Percentiles rank a stretch among this genome's conserved stretches.
Conservation (phyloP, 2,888 invertebrate species). For the Drosophila subsilvestris region DNA sequence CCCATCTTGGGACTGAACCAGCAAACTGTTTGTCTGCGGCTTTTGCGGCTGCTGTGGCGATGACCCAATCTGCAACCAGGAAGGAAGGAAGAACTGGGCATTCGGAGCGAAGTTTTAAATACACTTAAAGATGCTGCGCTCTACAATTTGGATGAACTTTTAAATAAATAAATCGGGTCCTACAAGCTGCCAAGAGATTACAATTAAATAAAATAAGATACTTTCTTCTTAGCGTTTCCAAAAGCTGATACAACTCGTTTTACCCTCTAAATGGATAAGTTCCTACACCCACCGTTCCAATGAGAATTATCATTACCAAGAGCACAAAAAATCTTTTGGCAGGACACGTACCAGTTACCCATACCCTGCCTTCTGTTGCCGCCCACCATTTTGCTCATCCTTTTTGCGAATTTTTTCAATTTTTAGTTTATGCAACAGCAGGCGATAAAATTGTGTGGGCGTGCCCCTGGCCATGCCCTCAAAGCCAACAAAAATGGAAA, state of each 20-base stretch:
- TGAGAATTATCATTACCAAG: slow-evolving; percentile 54
- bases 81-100: not conserved
- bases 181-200: too few species aligned
- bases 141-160: not conserved
- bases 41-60: slow-evolving; percentile 49
- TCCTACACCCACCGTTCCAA: not conserved
- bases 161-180: too few species aligned
- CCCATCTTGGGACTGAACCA: slow-evolving; percentile 25
- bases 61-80: slow-evolving; percentile 22
- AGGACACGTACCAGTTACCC: slow-evolving; percentile 24
- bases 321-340: slow-evolving; percentile 46
- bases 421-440: slow-evolving; percentile 40
- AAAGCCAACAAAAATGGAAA: slow-evolving; percentile 8
- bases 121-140: not conserved
- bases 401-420: slow-evolving; percentile 46
- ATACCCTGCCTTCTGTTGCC: not conserved
- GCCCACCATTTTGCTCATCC: slow-evolving; percentile 26
- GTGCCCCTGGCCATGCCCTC: slow-evolving; percentile 27
- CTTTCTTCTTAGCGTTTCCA: not conserved
- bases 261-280: too few species aligned
- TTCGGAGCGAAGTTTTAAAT: not conserved
- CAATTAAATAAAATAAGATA: not conserved
- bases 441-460: slow-evolving; percentile 64
- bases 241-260: not conserved
- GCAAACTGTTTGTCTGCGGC: slow-evolving; percentile 65